Conservation (phyloP, 2,113 vertebrate species). For the Myrmecophaga tridactyla region DNA sequence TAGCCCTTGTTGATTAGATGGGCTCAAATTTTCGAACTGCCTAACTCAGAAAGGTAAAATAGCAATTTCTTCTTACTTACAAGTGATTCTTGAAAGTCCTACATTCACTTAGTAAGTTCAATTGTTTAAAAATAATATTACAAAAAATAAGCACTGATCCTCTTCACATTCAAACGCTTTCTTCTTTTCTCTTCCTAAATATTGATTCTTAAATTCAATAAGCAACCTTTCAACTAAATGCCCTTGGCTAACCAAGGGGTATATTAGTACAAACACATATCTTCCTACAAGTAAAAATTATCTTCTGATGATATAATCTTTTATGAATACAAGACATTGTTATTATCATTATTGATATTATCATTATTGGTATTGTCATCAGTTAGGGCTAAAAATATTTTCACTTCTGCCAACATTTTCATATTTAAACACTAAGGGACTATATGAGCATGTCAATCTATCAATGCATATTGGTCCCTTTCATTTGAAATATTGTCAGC, state of each 20-base stretch:
- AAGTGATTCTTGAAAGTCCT: not conserved
- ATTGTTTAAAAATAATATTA: conserved; percentile 13
- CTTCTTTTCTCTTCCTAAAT: not conserved
- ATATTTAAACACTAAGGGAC: not conserved
- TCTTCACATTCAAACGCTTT: conserved; percentile 20
- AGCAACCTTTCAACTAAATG: not conserved
- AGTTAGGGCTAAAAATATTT: not conserved
- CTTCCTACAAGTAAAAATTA: not conserved
- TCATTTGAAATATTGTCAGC: not conserved
- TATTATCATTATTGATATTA: not conserved
- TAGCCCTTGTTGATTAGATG: not conserved
- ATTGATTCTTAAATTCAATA: conserved; percentile 28
- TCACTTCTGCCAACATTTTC: not conserved
- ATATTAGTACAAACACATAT: not conserved
- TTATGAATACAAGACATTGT: not conserved
- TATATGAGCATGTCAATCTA: not conserved
- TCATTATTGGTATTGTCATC: not conserved
- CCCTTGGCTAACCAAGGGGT: not conserved
- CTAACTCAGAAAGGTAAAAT: conserved; percentile 8
- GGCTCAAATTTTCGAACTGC: not conserved
- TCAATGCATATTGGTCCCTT: not conserved
- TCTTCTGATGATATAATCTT: not conserved
- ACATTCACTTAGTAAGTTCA: not conserved
- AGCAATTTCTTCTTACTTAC: not conserved
- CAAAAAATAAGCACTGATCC: not conserved